Evolutionary conservation across 2,113 vertebrate genomes (phyloP).

Genomic region (Hydropotes inermis): DNA sequence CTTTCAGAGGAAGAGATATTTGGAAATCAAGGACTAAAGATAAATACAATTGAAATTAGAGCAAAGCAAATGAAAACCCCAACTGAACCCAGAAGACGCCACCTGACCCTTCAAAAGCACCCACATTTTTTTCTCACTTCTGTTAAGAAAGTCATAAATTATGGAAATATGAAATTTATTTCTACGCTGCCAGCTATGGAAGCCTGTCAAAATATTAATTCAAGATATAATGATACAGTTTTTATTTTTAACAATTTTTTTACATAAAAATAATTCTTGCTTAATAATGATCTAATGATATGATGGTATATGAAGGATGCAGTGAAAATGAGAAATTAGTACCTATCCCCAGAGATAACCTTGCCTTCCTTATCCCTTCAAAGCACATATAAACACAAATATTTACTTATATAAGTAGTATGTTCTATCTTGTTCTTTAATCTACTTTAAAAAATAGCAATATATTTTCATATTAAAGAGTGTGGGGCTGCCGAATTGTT

Average conservation of each 20-base stretch:
- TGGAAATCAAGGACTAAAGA: not conserved
- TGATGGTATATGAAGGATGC: not conserved
- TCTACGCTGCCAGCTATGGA: not conserved
- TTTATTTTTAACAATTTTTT: conserved; percentile 57
- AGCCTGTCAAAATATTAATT: conserved; percentile 63
- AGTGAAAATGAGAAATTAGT: not conserved
- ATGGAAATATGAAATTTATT: not conserved
- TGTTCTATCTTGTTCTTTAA: not conserved
- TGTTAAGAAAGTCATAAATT: not conserved
- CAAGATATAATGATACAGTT: not conserved
- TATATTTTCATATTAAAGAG: not conserved
- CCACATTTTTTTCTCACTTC: not conserved
- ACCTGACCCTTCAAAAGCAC: not conserved
- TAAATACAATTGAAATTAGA: not conserved
- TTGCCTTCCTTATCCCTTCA: not conserved
- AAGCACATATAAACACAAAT: not conserved
- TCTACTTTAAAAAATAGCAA: not conserved
- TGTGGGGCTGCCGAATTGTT: no score
- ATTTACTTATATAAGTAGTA: not conserved
- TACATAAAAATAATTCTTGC: conserved; percentile 44
- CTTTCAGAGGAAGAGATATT: not conserved
- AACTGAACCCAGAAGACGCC: not conserved
- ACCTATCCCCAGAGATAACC: not conserved
- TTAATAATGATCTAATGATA: not conserved
- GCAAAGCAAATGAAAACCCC: not conserved